Evolutionary conservation across 2,113 vertebrate genomes (phyloP), one percentile per base, ranked within the genome.

Genomic region (Coreoperca whiteheadi): DNA sequence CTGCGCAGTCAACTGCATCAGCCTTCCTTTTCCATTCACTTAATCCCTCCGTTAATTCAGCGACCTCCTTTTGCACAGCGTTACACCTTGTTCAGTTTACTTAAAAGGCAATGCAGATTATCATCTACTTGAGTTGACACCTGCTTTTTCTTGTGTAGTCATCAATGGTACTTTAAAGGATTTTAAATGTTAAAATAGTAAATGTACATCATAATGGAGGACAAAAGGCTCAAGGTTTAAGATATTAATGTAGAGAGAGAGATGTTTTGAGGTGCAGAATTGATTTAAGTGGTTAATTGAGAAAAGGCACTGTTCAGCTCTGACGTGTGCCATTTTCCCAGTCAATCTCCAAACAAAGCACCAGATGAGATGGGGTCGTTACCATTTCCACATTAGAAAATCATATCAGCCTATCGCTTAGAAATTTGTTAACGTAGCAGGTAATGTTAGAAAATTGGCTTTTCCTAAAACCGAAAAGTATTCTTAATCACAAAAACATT

Each of bases 261-360:
- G 28, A 59, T 39, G 59, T 74, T 85, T 56, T 41, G 8, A 59
- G 81, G 59, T 66, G 59, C 34, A 50, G 30, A 76, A 15, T 28
- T 61, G 21, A 73, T 86, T 77, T 81, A 56, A 81, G 81, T 69
- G 37, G 75, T 65, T 82, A 60, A 89, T 53, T 81, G 39, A n/a
- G 69, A 34, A 77, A 50, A 78, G 18, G 37, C 48, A 54, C 60
- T 61, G 5, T 37, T 75, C 21, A 23, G 34, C 39, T 80, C 76
- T 61, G 56, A 86, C 84, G 82, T 82, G 56, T 7, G 15, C 43
- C 21, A 8, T 81, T 87, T 74, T 76, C 48, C 60, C 11, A 53
- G 30, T 61, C 25, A 0, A 15, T 87, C 51, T 41, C 34, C 41
- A 74, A 66, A 70, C 43, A 78, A 64, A 77, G 68, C 78, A 41